Conservation (phyloP, 2,797 vertebrate genomes). For the Arrhamphus sclerolepis region DNA sequence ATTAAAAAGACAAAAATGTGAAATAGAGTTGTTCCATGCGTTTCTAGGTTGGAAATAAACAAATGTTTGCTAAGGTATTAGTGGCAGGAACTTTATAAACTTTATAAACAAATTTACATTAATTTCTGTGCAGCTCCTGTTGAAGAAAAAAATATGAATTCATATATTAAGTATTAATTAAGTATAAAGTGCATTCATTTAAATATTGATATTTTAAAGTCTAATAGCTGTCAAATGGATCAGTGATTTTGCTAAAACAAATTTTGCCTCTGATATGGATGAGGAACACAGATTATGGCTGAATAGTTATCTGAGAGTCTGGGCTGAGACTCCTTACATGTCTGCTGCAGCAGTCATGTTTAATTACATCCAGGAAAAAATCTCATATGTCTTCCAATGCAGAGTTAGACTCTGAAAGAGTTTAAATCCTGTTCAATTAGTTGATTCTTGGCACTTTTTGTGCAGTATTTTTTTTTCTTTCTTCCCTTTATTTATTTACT, state of each 20-base stretch:
- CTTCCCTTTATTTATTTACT: too few relatives aligned
- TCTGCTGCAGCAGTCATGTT: conserved; percentile 16
- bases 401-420: conserved; percentile 5
- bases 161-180: too few relatives aligned
- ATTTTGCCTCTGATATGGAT: conserved; percentile 2
- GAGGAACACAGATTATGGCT: not conserved
- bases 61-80: too few relatives aligned
- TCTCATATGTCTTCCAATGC: conserved; percentile 9
- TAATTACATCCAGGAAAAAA: conserved; percentile 11
- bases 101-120: too few relatives aligned
- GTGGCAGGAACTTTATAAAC: too few relatives aligned
- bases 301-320: not conserved
- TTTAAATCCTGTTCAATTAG: conserved; percentile 19
- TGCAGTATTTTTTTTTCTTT: conserved; percentile 30
- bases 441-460: conserved; percentile 15
- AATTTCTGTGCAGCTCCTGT: too few relatives aligned
- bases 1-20: too few relatives aligned
- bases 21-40: too few relatives aligned
- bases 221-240: too few relatives aligned
- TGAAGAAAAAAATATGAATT: too few relatives aligned
- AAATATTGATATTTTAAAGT: not conserved
- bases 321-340: not conserved
- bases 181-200: too few relatives aligned
- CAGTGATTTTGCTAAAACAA: not conserved
- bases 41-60: too few relatives aligned